These are phyloP conservation scores for Forpus xanthops DNA, from an alignment of 2,797 vertebrate species.

Conservation along the genomic window DNA sequence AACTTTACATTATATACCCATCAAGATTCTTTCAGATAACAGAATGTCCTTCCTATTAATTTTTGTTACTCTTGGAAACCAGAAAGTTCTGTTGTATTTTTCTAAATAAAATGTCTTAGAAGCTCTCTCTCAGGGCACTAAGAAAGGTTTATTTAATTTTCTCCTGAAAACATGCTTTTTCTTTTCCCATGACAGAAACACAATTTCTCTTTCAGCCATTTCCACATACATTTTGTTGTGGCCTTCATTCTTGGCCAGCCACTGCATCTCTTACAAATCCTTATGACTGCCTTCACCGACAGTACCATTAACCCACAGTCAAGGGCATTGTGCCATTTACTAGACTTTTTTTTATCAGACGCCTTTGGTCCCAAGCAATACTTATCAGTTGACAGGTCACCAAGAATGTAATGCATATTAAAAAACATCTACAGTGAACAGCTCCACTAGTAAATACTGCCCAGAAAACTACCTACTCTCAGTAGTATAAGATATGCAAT, in stretches of 20 bases:
- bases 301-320: constrained; percentile 42
- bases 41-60: background rate
- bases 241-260: constrained; percentile 36
- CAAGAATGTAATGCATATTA: constrained; percentile 6
- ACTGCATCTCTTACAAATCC: constrained; percentile 5
- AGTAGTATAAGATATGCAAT: background rate
- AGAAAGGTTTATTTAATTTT: background rate
- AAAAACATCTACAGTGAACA: background rate
- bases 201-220: background rate
- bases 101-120: background rate
- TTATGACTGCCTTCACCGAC: background rate
- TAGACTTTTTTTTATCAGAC: constrained; percentile 25
- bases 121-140: background rate
- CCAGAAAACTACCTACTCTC: background rate
- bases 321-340: constrained; percentile 26
- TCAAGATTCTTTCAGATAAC: background rate
- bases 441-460: background rate
- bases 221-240: background rate
- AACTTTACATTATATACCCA: background rate
- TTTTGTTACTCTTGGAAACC: background rate
- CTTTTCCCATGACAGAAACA: background rate
- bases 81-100: background rate
- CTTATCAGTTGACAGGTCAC: constrained; percentile 21
- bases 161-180: background rate
- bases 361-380: constrained; percentile 44